Base-by-base conservation (phyloP, 2,888 invertebrate species). In the Synanthedon myopaeformis region DNA sequence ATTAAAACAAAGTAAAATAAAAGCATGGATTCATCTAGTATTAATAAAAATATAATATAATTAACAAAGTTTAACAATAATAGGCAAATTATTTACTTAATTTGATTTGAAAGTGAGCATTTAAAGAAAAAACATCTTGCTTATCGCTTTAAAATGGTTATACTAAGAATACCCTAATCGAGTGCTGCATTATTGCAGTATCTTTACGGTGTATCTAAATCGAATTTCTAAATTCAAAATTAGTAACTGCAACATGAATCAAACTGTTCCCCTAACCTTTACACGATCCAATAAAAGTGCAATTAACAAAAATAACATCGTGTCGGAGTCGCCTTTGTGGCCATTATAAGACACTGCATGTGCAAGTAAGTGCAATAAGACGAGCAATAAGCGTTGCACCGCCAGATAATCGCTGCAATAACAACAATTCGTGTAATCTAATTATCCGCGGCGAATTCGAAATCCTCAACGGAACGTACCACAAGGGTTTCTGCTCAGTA, bases 361-460 rank as follows among this genome's bases (percentile, higher is more conserved):
- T 14, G 14, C 45, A 45, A 45, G 45, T 45, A 65, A 69, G 58
- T 65, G 70, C 73, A 72, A 69, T 73, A 72, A 76, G 73, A 74
- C 63, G 64, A 62, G 67, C 66, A 65, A 72, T 75, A 67, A 64
- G 60, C 63, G 63, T 64, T 67, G 72, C 71, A 73, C 66, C 67
- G 62, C 66, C 62, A 70, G 68, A 76, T 79, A 82, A 82, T 76
- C 69, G 72, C 65, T 57, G 67, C 64, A 66, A 71, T 79, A 78
- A 80, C 76, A 79, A 77, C 80, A 74, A 75, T 74, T 79, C 69
- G 66, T 72, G 67, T 65, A 67, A 71, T 80, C 72, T 76, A 79
- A 84, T 82, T 81, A 74, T 74, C 62, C 35, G 5, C 4, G 41
- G 53, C 52, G 62, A 61, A 65, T 62, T 60, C 61, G 62, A 69